Evolutionary conservation across 2,888 invertebrate species (phyloP).

Genomic region (Onchidella celtica): DNA sequence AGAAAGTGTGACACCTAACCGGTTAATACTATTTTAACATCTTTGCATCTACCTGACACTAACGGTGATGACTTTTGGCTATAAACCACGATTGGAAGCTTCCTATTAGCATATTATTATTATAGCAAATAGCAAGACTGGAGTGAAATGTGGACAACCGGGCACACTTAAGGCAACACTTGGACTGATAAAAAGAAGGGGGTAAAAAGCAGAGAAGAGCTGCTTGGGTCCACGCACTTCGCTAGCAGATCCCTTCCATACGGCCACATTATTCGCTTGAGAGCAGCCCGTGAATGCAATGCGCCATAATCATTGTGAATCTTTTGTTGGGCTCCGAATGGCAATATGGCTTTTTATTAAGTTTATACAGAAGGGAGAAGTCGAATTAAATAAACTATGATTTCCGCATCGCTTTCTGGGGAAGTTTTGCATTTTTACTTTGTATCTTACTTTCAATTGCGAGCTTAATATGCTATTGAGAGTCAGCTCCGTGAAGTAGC

Average conservation of each 20-base stretch:
- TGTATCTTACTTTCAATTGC: neutral
- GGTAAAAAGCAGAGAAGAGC: no score
- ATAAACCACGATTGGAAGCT: neutral
- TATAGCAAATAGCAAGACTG: no score
- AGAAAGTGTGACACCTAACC: no score
- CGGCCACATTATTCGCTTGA: conserved; percentile 1
- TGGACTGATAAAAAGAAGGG: no score
- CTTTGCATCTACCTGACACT: no score
- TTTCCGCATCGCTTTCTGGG: neutral
- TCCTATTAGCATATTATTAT: neutral
- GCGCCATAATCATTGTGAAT: neutral
- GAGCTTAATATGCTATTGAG: neutral
- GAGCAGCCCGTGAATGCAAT: neutral
- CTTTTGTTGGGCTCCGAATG: neutral
- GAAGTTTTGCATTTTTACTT: neutral
- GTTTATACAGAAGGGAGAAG: neutral
- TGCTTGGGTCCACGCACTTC: no score
- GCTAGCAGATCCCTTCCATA: no score
- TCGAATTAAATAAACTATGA: neutral
- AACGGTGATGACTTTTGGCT: no score
- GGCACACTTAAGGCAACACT: no score
- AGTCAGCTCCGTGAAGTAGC: neutral
- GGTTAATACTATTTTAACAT: no score
- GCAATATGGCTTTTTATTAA: conserved; percentile 5
- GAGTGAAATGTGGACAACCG: no score